A percentile compares a stretch with the other conserved stretches of the same genome.
Evolutionary conservation across 2,888 invertebrate species (phyloP).

Genomic region (Tipula vernalis): DNA sequence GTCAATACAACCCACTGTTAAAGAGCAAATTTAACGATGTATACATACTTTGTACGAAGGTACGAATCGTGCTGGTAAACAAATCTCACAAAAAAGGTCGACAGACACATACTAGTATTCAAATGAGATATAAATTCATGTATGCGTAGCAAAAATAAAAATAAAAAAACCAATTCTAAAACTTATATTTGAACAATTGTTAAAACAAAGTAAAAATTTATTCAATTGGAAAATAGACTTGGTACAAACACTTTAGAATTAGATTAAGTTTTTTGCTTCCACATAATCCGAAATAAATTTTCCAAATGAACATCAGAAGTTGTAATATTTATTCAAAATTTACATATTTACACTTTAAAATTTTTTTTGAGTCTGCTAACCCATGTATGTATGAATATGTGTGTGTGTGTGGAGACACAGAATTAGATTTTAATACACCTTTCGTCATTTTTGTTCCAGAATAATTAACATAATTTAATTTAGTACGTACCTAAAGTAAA

Average conservation of each 20-base stretch:
- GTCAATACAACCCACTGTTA: too few relatives aligned
- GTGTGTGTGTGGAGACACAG: neutral
- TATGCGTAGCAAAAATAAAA: neutral
- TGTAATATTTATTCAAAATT: neutral
- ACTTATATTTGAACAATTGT: neutral
- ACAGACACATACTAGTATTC: neutral
- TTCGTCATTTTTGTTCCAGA: neutral
- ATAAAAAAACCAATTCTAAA: neutral
- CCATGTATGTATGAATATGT: neutral
- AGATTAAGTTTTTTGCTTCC: neutral
- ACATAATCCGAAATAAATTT: neutral
- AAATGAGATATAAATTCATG: neutral
- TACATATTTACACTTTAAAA: neutral
- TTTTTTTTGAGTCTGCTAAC: neutral
- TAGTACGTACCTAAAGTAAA: neutral
- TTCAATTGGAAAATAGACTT: neutral
- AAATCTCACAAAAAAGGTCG: too few relatives aligned
- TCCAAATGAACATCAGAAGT: neutral
- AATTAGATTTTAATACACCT: neutral
- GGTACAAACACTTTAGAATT: neutral
- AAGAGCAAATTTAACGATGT: too few relatives aligned
- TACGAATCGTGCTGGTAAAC: too few relatives aligned
- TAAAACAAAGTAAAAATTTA: neutral
- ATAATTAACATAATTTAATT: neutral
- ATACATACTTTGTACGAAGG: too few relatives aligned